These are phyloP conservation scores for Drosophila conformis DNA, from an alignment of 2,888 invertebrate species.

Conservation along the genomic window DNA sequence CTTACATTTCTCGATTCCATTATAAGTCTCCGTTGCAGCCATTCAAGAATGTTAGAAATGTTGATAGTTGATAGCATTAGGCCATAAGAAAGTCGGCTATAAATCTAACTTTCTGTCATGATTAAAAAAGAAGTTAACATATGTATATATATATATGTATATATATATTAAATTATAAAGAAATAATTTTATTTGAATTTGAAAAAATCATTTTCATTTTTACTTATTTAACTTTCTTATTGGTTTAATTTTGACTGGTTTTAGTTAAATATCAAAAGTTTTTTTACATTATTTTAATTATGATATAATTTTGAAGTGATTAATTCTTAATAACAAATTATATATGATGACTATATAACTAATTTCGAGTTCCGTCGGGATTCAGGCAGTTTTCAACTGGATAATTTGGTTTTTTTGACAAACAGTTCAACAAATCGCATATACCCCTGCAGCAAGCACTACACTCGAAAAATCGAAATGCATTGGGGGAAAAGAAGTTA, in stretches of 20 bases:
- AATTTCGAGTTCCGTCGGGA: neutral
- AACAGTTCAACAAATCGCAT: neutral
- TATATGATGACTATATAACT: neutral
- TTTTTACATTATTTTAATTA: neutral
- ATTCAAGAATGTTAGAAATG: neutral
- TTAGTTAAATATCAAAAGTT: no score
- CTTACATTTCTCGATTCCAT: neutral
- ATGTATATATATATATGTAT: no score
- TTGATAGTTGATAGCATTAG: neutral
- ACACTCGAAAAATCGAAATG: constrained; percentile 3
- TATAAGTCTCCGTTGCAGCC: neutral
- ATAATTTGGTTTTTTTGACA: no score
- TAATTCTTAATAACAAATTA: neutral
- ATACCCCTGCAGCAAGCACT: constrained; percentile 9
- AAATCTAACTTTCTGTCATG: neutral
- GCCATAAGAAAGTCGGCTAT: neutral
- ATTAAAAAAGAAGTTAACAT: neutral
- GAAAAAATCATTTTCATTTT: neutral
- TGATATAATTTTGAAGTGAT: neutral
- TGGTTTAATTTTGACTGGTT: neutral
- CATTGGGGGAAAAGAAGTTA: constrained; percentile 42
- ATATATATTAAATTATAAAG: neutral
- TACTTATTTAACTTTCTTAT: accelerated
- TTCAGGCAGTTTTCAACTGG: no score
- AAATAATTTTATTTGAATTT: neutral